phyloP scores from a whole-genome alignment of 2,113 vertebrate genomes.

The Gobiocypris rarus region DNA sequence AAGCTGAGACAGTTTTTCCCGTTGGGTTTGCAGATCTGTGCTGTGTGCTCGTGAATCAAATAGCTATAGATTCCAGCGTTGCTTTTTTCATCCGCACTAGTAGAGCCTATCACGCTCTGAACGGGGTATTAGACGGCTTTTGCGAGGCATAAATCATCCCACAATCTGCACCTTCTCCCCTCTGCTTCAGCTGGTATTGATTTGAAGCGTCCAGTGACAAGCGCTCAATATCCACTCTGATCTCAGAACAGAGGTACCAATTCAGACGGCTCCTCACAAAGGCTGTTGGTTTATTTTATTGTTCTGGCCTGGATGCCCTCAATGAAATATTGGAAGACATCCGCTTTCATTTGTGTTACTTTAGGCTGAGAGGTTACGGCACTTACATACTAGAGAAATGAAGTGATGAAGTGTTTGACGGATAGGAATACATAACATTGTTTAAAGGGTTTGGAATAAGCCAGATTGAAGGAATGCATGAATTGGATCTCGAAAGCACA shows the following conservation, averaged over 20 bases:
- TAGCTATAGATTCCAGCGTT: conserved; percentile 17
- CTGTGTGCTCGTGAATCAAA: conserved; percentile 16
- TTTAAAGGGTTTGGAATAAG: neutral
- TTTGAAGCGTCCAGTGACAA: conserved; percentile 20
- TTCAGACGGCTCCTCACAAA: neutral
- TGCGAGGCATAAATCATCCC: conserved; percentile 31
- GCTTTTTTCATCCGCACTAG: neutral
- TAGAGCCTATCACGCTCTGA: conserved; percentile 3
- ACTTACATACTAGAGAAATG: neutral
- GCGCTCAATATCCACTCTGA: conserved; percentile 28
- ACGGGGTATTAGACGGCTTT: neutral
- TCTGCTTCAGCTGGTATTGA: conserved; percentile 21
- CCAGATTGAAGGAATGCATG: neutral
- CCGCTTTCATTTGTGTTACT: conserved; percentile 16
- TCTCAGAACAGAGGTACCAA: conserved; percentile 25
- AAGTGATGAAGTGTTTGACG: neutral
- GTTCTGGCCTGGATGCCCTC: conserved; percentile 16
- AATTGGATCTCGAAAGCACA: neutral
- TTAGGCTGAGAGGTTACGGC: neutral
- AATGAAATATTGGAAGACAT: conserved; percentile 29
- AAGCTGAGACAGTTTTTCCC: conserved; percentile 16
- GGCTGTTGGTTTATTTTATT: conserved; percentile 35
- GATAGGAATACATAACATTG: too few relatives aligned
- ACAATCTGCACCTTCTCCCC: conserved; percentile 19
- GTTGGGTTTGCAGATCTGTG: neutral